Evolutionary conservation across 2,888 invertebrate genomes (phyloP).

Genomic region (Stenodera caucasica): DNA sequence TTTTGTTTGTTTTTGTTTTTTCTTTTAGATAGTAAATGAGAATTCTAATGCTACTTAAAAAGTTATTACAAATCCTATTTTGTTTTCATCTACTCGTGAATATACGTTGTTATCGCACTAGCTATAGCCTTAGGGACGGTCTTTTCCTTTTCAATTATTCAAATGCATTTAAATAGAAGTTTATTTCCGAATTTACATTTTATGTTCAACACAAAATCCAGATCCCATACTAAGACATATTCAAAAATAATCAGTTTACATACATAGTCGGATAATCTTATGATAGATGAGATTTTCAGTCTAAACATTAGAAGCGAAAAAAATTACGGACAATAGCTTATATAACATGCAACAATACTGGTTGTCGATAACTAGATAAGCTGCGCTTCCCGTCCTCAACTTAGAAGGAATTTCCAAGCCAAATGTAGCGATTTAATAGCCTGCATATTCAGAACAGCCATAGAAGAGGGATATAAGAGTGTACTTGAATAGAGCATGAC

Average conservation of each 20-base stretch:
- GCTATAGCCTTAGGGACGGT: constrained; percentile 12
- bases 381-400: background rate
- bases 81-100: constrained; percentile 22
- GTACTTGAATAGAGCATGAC: constrained; percentile 47
- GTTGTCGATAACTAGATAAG: background rate
- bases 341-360: background rate
- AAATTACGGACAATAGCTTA: too few relatives aligned
- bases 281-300: background rate
- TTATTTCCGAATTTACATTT: constrained; percentile 12
- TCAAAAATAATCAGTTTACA: background rate
- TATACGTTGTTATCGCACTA: constrained; percentile 9
- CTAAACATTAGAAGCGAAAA: too few relatives aligned
- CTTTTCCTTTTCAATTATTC: constrained; percentile 25
- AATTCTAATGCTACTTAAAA: constrained; percentile 18
- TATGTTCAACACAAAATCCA: background rate
- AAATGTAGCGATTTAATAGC: constrained; percentile 26
- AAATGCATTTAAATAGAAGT: constrained; percentile 25
- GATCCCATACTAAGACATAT: background rate
- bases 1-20: background rate
- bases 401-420: constrained; percentile 14
- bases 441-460: constrained; percentile 41
- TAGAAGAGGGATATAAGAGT: constrained; percentile 34
- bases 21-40: constrained; percentile 17
- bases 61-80: constrained; percentile 24
- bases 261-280: background rate